phyloP scores from a whole-genome alignment of 92 coral and sea anemone genomes.

The Muricea muricata region DNA sequence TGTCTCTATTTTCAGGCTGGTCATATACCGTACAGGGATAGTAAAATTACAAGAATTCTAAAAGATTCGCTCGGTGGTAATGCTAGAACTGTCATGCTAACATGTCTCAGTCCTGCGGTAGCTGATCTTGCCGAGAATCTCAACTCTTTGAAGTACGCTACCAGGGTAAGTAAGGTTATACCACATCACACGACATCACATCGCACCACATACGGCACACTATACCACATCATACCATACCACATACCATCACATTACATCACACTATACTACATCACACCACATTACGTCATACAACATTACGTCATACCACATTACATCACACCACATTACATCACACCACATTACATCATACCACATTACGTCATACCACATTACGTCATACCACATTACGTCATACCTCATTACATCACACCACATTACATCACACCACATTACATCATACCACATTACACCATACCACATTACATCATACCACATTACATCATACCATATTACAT shows the following conservation, averaged over 20 bases:
- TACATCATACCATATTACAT: background rate
- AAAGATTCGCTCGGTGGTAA: constrained; percentile 97
- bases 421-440: background rate
- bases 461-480: background rate
- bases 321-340: too few species aligned
- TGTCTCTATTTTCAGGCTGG: constrained; percentile 50
- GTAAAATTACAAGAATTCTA: constrained; percentile 88
- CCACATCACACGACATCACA: background rate
- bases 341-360: too few species aligned
- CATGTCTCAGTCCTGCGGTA: constrained; percentile 96
- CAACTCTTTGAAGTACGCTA: constrained; percentile 93
- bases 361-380: too few species aligned
- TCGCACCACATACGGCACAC: background rate
- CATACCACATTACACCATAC: background rate
- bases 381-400: too few species aligned
- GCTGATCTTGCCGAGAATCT: constrained; percentile 94
- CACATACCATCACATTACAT: background rate
- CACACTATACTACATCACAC: background rate
- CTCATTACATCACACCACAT: too few species aligned
- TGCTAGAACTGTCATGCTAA: constrained; percentile 93
- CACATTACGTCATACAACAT: background rate
- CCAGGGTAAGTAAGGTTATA: constrained; percentile 72
- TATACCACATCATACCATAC: background rate
- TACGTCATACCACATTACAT: too few species aligned
- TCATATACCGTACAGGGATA: constrained; percentile 95